phyloP scores from a whole-genome alignment of 2,797 vertebrate species.

The Phaenicophaeus curvirostris region DNA sequence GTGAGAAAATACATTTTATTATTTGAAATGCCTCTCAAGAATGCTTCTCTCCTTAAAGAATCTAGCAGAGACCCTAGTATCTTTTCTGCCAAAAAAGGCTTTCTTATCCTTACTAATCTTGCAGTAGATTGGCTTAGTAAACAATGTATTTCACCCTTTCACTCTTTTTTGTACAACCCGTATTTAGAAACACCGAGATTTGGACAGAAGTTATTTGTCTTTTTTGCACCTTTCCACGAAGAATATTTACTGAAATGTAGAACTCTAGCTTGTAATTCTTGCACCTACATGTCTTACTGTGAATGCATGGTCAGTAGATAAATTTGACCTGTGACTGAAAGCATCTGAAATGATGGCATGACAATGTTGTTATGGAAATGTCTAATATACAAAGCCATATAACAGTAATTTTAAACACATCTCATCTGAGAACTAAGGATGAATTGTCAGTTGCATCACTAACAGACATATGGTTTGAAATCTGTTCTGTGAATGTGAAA shows the following conservation, averaged over 20 bases:
- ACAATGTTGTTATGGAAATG: slow-evolving; percentile 10
- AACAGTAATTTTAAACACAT: slow-evolving; percentile 40
- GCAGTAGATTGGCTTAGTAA: background rate
- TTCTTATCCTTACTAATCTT: background rate
- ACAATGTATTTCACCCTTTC: background rate
- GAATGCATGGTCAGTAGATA: background rate
- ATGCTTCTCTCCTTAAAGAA: background rate
- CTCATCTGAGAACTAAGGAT: slow-evolving; percentile 32
- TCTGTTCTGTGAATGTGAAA: slow-evolving; percentile 60
- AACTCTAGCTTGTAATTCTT: background rate
- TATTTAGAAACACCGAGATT: background rate
- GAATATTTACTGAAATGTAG: background rate
- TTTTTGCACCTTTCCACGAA: background rate
- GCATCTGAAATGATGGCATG: background rate
- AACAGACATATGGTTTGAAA: slow-evolving; percentile 69
- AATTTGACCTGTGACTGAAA: background rate
- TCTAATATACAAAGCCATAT: slow-evolving; percentile 13
- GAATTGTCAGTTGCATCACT: slow-evolving; percentile 55
- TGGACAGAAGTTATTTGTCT: background rate
- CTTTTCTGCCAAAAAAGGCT: background rate
- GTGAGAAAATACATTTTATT: background rate
- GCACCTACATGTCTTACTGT: background rate
- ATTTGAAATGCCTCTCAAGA: background rate
- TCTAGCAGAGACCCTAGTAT: background rate
- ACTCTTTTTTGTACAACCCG: background rate